Evolutionary conservation across 53 echinoderm and acorn worm species (phyloP).

Genomic region (Holothuria scabra): DNA sequence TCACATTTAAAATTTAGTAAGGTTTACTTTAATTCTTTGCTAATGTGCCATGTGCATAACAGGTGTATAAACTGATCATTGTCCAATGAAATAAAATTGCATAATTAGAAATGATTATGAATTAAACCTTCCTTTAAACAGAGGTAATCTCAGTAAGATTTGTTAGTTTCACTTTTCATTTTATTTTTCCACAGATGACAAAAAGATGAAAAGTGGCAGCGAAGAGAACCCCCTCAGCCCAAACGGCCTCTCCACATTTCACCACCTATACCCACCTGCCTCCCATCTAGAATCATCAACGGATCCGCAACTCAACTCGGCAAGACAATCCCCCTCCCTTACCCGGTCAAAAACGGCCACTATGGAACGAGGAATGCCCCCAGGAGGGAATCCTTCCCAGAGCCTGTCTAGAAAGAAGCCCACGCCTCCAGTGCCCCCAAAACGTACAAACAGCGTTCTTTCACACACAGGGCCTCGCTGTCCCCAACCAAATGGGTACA

Average conservation of each 20-base stretch:
- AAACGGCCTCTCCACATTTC: conserved; percentile 50
- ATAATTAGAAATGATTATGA: too few species aligned
- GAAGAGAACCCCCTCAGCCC: conserved; percentile 16
- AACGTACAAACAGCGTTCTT: conserved; percentile 23
- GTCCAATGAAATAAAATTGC: too few species aligned
- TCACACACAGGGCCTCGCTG: conserved; percentile 31
- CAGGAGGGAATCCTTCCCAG: conserved; percentile 4
- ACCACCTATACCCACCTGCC: conserved; percentile 47
- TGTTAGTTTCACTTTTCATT: not conserved
- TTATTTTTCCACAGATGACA: not conserved
- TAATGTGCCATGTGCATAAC: too few species aligned
- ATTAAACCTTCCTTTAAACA: too few species aligned
- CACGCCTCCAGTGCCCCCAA: conserved; percentile 35
- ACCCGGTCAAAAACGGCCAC: conserved; percentile 32
- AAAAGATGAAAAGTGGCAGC: not conserved
- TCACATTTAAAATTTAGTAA: too few species aligned
- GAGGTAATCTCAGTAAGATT: too few species aligned
- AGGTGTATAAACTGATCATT: too few species aligned
- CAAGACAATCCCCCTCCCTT: conserved; percentile 33
- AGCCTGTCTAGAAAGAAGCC: conserved; percentile 47
- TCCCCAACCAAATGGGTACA: conserved; percentile 20
- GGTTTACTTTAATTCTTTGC: too few species aligned
- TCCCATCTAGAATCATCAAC: conserved; percentile 43
- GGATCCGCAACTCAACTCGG: conserved; percentile 1
- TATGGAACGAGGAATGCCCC: conserved; percentile 23